Conservation (phyloP, 2,113 vertebrate species). For the Microcebus jonahi region DNA sequence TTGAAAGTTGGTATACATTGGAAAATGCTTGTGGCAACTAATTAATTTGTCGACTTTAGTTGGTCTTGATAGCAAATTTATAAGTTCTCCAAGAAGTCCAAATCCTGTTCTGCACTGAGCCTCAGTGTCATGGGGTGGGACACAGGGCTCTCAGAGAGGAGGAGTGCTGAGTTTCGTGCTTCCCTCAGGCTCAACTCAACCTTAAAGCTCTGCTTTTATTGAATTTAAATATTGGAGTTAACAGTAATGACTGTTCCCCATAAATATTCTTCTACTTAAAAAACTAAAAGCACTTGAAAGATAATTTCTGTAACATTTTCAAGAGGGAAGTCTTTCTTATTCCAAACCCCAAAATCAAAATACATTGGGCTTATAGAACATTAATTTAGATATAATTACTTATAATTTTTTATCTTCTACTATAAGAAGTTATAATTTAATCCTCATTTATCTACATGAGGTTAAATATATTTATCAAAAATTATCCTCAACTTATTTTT, state of each 20-base stretch:
- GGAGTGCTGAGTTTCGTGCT: neutral
- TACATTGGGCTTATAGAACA: neutral
- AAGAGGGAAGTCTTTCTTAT: neutral
- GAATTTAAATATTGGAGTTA: neutral
- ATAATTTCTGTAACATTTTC: neutral
- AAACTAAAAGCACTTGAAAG: neutral
- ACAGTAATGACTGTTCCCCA: neutral
- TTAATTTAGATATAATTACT: neutral
- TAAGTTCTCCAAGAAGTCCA: neutral
- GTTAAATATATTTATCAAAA: neutral
- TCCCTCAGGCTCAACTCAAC: neutral
- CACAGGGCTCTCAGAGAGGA: too few species aligned
- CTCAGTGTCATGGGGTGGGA: rapidly evolving
- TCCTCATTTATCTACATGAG: neutral
- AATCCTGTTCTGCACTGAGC: neutral
- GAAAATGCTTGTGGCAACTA: neutral
- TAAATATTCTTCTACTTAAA: neutral
- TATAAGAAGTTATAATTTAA: neutral
- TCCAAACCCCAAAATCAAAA: conserved; percentile 51
- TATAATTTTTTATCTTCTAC: neutral
- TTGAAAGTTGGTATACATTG: neutral
- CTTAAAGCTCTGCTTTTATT: neutral
- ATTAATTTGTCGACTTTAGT: neutral
- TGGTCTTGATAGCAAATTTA: neutral
- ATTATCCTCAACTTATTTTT: neutral